Evolutionary conservation across 2,888 invertebrate species (phyloP).

Genomic region (Hypercompe scribonia): DNA sequence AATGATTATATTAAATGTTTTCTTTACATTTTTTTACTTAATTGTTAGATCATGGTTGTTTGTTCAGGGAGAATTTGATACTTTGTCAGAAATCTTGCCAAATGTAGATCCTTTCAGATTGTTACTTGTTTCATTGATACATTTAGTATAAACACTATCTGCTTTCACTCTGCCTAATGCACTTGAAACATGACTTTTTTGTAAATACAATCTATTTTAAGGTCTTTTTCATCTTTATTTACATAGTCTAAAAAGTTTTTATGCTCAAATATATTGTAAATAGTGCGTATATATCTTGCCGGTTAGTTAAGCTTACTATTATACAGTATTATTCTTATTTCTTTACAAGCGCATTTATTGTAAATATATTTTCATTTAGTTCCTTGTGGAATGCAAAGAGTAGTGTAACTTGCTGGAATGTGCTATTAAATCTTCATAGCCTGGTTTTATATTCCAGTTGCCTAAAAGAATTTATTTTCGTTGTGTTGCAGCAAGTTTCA

Average conservation of each 20-base stretch:
- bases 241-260: slow-evolving; percentile 39
- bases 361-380: slow-evolving; percentile 51
- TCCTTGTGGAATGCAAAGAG: slow-evolving; percentile 29
- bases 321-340: slow-evolving; percentile 71
- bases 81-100: slow-evolving; percentile 4
- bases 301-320: slow-evolving; percentile 57
- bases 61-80: background rate
- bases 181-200: slow-evolving; percentile 45
- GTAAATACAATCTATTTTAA: slow-evolving; percentile 49
- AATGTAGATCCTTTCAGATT: background rate
- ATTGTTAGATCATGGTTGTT: background rate
- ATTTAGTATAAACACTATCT: slow-evolving; percentile 22
- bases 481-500: slow-evolving; percentile 8
- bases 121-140: background rate
- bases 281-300: slow-evolving; percentile 69
- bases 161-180: slow-evolving; percentile 41
- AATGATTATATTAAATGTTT: slow-evolving; percentile 24
- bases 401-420: slow-evolving; percentile 13
- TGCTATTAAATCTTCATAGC: background rate
- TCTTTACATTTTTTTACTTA: background rate
- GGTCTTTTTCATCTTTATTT: slow-evolving; percentile 35
- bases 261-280: slow-evolving; percentile 63
- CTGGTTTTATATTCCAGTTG: background rate
- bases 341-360: slow-evolving; percentile 41
- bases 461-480: background rate